These are phyloP conservation scores for Mechanitis messenoides DNA, from an alignment of 2,888 invertebrate species.

Conservation along the genomic window DNA sequence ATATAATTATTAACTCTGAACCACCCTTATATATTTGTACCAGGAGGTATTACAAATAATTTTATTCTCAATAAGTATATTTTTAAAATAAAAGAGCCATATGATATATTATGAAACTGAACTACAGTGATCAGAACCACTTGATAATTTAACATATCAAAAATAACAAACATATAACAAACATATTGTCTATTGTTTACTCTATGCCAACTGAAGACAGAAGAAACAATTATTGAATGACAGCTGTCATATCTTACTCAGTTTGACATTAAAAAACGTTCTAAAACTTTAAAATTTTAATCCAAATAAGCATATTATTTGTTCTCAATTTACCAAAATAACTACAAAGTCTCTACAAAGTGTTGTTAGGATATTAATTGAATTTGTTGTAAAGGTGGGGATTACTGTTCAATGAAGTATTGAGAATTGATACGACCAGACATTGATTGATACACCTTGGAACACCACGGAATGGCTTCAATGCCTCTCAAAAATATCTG, in stretches of 20 bases:
- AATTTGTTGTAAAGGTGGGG: slow-evolving; percentile 15
- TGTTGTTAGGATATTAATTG: slow-evolving; percentile 6
- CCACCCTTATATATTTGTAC: slow-evolving; percentile 8
- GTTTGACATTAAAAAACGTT: too few relatives aligned
- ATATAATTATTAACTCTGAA: slow-evolving; percentile 14
- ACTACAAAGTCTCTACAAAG: neutral
- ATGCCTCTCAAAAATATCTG: slow-evolving; percentile 16
- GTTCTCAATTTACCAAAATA: neutral
- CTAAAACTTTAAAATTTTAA: neutral
- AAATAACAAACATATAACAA: too few relatives aligned
- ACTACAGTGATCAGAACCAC: too few relatives aligned
- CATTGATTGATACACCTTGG: slow-evolving; percentile 56
- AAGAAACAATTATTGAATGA: too few relatives aligned
- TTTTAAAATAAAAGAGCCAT: too few relatives aligned
- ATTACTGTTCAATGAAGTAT: slow-evolving; percentile 41
- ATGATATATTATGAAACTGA: too few relatives aligned
- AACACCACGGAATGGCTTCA: slow-evolving; percentile 31
- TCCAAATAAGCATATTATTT: neutral
- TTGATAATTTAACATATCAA: too few relatives aligned
- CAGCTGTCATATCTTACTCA: too few relatives aligned
- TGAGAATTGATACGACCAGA: slow-evolving; percentile 39
- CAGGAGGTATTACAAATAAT: too few relatives aligned
- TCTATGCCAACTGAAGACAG: too few relatives aligned
- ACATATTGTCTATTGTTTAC: too few relatives aligned
- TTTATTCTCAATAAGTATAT: neutral